Evolutionary conservation across 1,140 invertebrate species (phyloP), one percentile per base, ranked within the genome.

Genomic region (Pectinophora gossypiella): DNA sequence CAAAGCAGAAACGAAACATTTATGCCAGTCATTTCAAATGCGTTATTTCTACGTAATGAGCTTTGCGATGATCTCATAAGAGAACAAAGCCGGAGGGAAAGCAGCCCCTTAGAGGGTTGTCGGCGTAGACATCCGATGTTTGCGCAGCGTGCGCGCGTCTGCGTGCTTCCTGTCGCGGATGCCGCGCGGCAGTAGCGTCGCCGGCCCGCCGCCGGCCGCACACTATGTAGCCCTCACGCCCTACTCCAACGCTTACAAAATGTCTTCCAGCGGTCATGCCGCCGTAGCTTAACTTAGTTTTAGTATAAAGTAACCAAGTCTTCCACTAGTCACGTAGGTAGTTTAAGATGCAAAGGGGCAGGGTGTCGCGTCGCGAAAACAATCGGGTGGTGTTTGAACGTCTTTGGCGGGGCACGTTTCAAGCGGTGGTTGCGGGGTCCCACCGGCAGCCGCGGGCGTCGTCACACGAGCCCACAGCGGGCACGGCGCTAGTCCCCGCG

Each of bases 331-430:
- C 48, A 59, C n/a, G 59, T 78, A 85, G 73, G 66, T 71, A 77
- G 67, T 45, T 72, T 85, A 82, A 75, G 66, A 85, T 82, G 81
- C 77, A 83, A 63, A 71, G 80, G 66, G 72, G 75, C 52, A 66
- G 88, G 77, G 76, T 67, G 64, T 55, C 72, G 76, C 76, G 76
- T 61, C 79, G 88, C 63, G 74, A 88, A 45, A 88, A 90, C 61
- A 89, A 91, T 61, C 77, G 89, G 19, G 74, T 90, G 2, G 85
- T 91, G 4, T 92, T 92, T 66, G 91, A 91, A 56, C 77, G 90
- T 13, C 74, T 92, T 42, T 92, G 91, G 91, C 86, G 90, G 32
- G 90, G 90, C 19, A 90, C 91, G 0, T 89, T 91, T 55, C 87
- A 87, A 63, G 85, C 86, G 40, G 85, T 88, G 19, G 61, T 85